Base-by-base conservation (phyloP, 2,113 vertebrate genomes). In the Ictalurus furcatus region DNA sequence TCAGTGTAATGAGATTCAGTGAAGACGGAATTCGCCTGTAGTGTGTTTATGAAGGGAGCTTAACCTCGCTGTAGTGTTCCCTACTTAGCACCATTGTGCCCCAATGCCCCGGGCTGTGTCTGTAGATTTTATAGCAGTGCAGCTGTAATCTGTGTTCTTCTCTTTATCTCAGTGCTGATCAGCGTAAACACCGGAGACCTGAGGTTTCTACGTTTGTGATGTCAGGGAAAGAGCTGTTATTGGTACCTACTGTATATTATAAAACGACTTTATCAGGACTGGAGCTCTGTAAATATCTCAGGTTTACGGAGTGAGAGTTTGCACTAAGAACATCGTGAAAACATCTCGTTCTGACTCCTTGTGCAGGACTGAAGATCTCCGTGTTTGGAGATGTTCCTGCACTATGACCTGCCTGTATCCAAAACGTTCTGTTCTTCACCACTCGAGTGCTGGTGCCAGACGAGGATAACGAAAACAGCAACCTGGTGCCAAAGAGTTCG, bases 1-100 rank as follows among this genome's bases (percentile, higher is more conserved):
- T 81, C 88, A 90, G 85, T 34, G 84, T 92, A 95, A 95, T 92
- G 89, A 91, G 94, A 85, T 94, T 95, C 94, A 94, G 92, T 78
- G 91, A 76, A 92, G 92, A 85, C 91, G 91, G 90, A 89, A 90
- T 94, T 89, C 91, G 92, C 94, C 95, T 13, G 84, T 81, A 94
- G 92, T 90, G 78, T 59, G 91, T 91, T 90, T n/a, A 40, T 69
- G 91, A 88, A 44, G 85, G 88, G 84, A 85, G 91, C 89, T 88
- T 88, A 88, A 85, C 84, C 84, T 52, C 61, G 12, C 84, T 85
- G 17, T 71, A 69, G 44, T 67, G 84, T 30, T 69, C 44, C 63
- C 40, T 67, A 52, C 63, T 85, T 52, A 54, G 63, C 44, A 71
- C 37, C n/a, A 65, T 52, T 65, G 61, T 85, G 63, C 63, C 63